Percentiles rank a stretch among this genome's conserved stretches.
Evolutionary conservation across 2,888 invertebrate genomes (phyloP).

Genomic region (Drosophila tanythrix): DNA sequence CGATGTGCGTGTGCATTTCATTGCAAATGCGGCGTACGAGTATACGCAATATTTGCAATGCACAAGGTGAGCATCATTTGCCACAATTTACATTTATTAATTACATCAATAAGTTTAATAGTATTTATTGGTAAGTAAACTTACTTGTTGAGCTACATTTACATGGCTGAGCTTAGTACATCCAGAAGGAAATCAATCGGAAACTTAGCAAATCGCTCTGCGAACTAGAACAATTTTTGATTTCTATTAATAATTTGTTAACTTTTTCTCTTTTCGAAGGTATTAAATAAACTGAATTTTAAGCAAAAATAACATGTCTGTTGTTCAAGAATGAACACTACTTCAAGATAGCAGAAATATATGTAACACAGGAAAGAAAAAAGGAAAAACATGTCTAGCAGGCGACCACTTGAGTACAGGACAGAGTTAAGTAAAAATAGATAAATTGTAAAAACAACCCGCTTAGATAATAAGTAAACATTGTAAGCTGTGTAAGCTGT

Average conservation of each 20-base stretch:
- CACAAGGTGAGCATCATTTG: background rate
- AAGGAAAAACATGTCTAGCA: no score
- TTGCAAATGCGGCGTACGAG: slow-evolving; percentile 34
- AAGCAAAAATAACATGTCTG: background rate
- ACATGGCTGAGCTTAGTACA: background rate
- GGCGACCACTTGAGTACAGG: no score
- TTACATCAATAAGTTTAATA: background rate
- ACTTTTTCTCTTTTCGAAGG: background rate
- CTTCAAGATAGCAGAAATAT: no score
- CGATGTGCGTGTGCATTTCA: background rate
- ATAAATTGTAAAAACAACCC: no score
- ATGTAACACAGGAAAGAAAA: no score
- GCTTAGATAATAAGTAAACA: no score
- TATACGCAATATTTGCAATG: slow-evolving; percentile 52
- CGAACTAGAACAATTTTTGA: accelerated
- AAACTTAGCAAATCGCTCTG: no score
- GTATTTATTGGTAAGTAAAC: background rate
- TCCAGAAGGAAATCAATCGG: background rate
- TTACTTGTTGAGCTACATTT: background rate
- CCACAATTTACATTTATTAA: background rate
- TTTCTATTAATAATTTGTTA: background rate
- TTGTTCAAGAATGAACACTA: background rate
- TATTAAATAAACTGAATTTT: background rate
- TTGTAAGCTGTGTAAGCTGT: no score
- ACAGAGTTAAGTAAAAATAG: no score